Evolutionary conservation across 2,888 invertebrate genomes (phyloP), one percentile per base, ranked within the genome.

Genomic region (Dorcus hopei): DNA sequence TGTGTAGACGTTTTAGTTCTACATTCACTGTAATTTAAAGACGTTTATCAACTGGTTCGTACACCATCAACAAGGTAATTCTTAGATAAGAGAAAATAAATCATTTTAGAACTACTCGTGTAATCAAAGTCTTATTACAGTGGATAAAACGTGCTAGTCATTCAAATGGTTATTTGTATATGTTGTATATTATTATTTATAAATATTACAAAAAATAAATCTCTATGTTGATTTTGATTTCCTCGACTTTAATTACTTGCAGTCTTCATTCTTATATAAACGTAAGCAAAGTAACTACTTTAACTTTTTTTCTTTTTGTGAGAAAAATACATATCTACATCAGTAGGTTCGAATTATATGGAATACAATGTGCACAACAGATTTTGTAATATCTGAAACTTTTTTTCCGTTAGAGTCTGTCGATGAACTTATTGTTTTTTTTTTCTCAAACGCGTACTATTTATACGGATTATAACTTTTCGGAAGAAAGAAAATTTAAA

Each of bases 61-160:
- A 19, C 14, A 11, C 19, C 19, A 43, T 9, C 8, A 43, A 16
- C 19, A 43, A 11, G 19, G 19, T 9, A 43, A 43, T 43, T 8
- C 7, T 6, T 14, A 14, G 33, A 47, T 9, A 51, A 51, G 19
- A 49, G 16, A 49, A 49, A 49, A 38, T 49, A 11, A 40, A 40
- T 40, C 41, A 40, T 49, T 11, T 3, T 4, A 23, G 33, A 47
- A 45, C 16, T 9, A 14, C 14, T 14, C 14, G 14, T 14, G 16
- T 16, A 11, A 9, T 23, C 19, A 45, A 47, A 9, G 9, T n/a
- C 16, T 67, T 69, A 71, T 67, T 64, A 67, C 72, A 73, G 73
- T 73, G 73, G 75, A 65, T 58, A 62, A 74, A 68, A 70, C 72
- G 73, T 77, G 75, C 77, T 77, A 77, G 77, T 77, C 77, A 77